Conservation (phyloP, 2,888 invertebrate species). For the Eurois occulta region DNA sequence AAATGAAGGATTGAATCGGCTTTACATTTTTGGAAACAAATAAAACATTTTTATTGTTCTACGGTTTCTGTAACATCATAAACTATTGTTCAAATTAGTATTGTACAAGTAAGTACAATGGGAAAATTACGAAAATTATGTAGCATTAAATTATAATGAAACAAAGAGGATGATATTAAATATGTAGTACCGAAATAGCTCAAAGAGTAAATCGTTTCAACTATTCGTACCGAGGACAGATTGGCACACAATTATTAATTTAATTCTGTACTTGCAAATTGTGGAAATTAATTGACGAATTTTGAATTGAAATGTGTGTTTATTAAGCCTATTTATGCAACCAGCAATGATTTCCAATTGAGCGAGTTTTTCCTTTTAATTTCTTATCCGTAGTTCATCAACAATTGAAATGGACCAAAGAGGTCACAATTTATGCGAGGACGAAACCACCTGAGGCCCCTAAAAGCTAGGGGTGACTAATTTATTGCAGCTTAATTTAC, state of each 20-base stretch:
- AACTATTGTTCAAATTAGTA: slow-evolving; percentile 15
- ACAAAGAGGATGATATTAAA: slow-evolving; percentile 20
- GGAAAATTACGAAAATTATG: slow-evolving; percentile 28
- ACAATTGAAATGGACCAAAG: slow-evolving; percentile 78
- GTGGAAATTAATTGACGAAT: background rate
- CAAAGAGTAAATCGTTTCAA: slow-evolving; percentile 36
- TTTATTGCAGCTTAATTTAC: slow-evolving; percentile 85
- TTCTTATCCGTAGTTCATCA: slow-evolving; percentile 72
- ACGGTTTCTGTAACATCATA: background rate
- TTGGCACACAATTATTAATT: slow-evolving; percentile 6
- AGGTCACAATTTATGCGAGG: slow-evolving; percentile 79
- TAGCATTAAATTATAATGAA: slow-evolving; percentile 9
- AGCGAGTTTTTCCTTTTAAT: slow-evolving; percentile 52
- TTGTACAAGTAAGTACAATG: slow-evolving; percentile 5
- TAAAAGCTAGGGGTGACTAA: slow-evolving; percentile 78
- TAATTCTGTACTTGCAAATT: slow-evolving; percentile 5
- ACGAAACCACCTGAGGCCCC: slow-evolving; percentile 76
- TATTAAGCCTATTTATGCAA: background rate
- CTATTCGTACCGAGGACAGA: background rate
- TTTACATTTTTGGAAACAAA: slow-evolving; percentile 8
- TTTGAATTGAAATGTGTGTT: background rate
- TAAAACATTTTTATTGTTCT: background rate
- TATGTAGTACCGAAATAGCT: slow-evolving; percentile 30
- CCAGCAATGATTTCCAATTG: slow-evolving; percentile 19
- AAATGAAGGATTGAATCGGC: slow-evolving; percentile 10